Evolutionary conservation across 2,888 invertebrate species (phyloP).

Genomic region (Eupeodes luniger): DNA sequence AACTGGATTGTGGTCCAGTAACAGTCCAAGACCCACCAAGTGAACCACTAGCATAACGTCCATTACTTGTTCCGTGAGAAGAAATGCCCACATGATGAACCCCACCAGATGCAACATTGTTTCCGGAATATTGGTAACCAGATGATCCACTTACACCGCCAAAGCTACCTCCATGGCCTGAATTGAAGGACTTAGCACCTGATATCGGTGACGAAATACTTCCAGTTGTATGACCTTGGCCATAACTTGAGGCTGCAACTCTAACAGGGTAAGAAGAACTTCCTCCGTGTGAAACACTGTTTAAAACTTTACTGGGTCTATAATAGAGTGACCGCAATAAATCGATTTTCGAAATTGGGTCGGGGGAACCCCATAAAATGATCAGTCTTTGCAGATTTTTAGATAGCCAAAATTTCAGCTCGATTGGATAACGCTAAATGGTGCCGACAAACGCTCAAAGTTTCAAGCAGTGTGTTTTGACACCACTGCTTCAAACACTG

Average conservation of each 20-base stretch:
- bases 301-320: background rate
- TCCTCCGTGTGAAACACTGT: background rate
- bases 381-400: too few species aligned
- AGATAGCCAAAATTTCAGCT: too few species aligned
- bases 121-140: background rate
- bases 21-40: slow-evolving; percentile 15
- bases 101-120: background rate
- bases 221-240: background rate
- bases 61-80: background rate
- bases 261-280: background rate
- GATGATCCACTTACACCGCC: background rate
- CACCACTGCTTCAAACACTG: too few species aligned
- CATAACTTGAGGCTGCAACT: background rate
- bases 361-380: too few species aligned
- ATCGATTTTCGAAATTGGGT: too few species aligned
- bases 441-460: too few species aligned
- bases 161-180: background rate
- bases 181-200: background rate
- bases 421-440: too few species aligned
- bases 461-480: too few species aligned
- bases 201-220: background rate
- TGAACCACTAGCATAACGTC: slow-evolving; percentile 12
- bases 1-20: background rate
- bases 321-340: too few species aligned
- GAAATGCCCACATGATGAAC: background rate